Conservation (phyloP, 2,113 vertebrate genomes). For the Ptychochromis oligacanthus region DNA sequence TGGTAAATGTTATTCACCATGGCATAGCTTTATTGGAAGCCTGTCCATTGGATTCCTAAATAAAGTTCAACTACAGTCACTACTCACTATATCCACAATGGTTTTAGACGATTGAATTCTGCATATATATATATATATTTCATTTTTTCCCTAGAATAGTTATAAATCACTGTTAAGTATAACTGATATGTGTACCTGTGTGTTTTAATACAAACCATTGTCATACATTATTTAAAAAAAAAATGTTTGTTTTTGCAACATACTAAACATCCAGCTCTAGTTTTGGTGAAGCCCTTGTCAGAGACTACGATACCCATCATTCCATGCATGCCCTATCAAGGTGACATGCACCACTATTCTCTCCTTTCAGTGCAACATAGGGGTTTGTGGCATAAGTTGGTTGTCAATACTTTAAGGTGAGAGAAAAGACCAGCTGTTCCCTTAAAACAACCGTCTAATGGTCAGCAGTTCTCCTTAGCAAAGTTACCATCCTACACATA, state of each 20-base stretch:
- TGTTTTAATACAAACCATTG: neutral
- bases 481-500: neutral
- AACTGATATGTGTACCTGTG: neutral
- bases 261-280: neutral
- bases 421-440: neutral
- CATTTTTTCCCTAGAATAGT: too few species aligned
- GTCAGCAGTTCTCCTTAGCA: neutral
- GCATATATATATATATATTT: neutral
- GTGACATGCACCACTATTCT: too few species aligned
- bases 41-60: neutral
- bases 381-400: conserved; percentile 13
- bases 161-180: neutral
- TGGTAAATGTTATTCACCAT: too few species aligned
- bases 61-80: neutral
- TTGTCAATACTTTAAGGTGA: neutral
- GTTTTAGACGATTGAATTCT: neutral
- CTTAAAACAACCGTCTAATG: neutral
- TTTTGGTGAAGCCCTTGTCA: neutral
- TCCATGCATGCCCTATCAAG: neutral
- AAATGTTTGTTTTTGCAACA: neutral
- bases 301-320: conserved; percentile 5
- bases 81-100: neutral
- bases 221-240: too few species aligned
- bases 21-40: neutral
- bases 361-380: neutral